Percentiles rank a stretch among this genome's conserved stretches.
Conservation (phyloP, 23 tunicate species). For the Phallusia fumigata region DNA sequence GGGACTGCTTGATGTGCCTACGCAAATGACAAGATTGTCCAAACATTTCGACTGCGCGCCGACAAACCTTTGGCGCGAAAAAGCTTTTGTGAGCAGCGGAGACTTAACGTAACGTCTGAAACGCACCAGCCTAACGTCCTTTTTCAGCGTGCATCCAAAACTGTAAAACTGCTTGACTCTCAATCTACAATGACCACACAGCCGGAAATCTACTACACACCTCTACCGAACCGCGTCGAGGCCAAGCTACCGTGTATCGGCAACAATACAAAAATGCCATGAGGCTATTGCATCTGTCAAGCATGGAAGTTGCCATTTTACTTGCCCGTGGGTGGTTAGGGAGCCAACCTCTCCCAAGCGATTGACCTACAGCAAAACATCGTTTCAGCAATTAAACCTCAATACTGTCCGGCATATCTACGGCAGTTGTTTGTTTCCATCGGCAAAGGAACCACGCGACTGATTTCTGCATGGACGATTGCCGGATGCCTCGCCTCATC, state of each 20-base stretch:
- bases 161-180: too few species aligned
- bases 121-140: too few species aligned
- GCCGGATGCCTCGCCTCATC: too few species aligned
- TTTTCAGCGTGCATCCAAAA: too few species aligned
- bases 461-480: too few species aligned
- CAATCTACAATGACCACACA: too few species aligned
- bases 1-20: background rate
- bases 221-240: background rate
- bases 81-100: too few species aligned
- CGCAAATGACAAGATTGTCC: background rate
- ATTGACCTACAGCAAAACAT: background rate
- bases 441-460: background rate
- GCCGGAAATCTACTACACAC: too few species aligned
- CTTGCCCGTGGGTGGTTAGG: background rate
- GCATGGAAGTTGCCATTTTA: background rate
- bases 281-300: background rate
- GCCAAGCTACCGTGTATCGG: background rate
- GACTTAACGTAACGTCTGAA: too few species aligned
- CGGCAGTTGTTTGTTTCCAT: background rate
- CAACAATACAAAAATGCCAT: background rate
- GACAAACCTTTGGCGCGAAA: background rate
- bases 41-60: background rate
- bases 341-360: slow-evolving; percentile 3
- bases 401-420: background rate
- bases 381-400: background rate